Evolutionary conservation across 2,113 vertebrate genomes (phyloP).

Genomic region (Cebus imitator): DNA sequence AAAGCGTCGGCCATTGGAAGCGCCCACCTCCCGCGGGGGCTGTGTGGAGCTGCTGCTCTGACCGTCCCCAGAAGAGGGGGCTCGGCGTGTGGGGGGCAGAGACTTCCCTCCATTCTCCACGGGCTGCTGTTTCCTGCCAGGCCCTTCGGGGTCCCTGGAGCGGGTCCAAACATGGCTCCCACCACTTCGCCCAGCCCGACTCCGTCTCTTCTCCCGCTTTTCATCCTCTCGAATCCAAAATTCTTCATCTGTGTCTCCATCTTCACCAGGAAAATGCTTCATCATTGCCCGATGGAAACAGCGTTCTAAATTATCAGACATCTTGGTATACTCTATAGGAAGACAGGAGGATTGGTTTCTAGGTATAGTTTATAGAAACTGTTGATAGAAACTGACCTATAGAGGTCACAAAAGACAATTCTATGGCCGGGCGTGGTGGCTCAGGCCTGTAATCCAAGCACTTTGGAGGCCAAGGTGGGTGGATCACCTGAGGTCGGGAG

Average conservation of each 20-base stretch:
- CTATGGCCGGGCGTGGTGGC: too few relatives aligned
- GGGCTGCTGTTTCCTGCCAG: constrained; percentile 85
- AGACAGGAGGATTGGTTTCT: background rate
- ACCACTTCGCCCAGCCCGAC: constrained; percentile 80
- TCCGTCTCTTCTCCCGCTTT: constrained; percentile 91
- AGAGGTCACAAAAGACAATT: background rate
- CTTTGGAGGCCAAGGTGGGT: too few relatives aligned
- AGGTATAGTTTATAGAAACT: background rate
- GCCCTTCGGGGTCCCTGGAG: constrained; percentile 85
- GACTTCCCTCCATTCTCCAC: constrained; percentile 86
- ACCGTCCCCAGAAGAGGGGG: constrained; percentile 71
- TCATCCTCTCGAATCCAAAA: constrained; percentile 93
- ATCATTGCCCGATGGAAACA: constrained; percentile 95
- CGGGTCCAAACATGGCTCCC: constrained; percentile 85
- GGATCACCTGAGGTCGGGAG: too few relatives aligned
- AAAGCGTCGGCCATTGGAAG: constrained; percentile 81
- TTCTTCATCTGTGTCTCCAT: constrained; percentile 97
- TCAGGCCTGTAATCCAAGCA: too few relatives aligned
- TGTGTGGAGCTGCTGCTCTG: constrained; percentile 69
- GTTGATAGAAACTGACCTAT: too few relatives aligned
- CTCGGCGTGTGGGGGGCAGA: constrained; percentile 80
- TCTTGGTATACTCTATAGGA: constrained; percentile 94
- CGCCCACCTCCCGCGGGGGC: constrained; percentile 77
- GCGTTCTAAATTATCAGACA: constrained; percentile 96
- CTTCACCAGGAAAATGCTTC: constrained; percentile 97